Evolutionary conservation across 2,888 invertebrate species (phyloP), one percentile per base, ranked within the genome.

Genomic region (Dendrolimus pini): DNA sequence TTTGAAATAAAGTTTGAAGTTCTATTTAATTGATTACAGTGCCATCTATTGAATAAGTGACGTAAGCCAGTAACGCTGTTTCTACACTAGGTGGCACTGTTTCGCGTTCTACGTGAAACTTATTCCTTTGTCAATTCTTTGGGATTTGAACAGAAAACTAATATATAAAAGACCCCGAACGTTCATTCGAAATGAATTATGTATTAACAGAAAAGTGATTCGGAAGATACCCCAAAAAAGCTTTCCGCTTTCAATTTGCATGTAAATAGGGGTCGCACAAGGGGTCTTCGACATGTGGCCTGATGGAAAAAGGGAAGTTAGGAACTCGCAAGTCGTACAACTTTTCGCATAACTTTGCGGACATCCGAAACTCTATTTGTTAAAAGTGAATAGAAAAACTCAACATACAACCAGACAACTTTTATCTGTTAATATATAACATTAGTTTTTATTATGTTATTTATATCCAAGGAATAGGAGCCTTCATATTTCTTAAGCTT

Each of bases 291-390:
- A 78, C 82, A 82, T 82, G 77, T 81, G 82, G 78, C 68, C 72
- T 66, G 62, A 69, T 65, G 63, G 64, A 60, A 30, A 30, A 30
- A 30, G 30, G 30, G 30, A 30, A 30, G 30, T 30, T 6, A 66
- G 67, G 65, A 61, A 61, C 61, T 59, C 30, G 18, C 58, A 69
- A 68, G 61, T 70, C 62, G 55, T 41, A 41, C 64, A 82, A 84
- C 71, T 82, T 84, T 85, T 78, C 83, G 72, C 64, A 76, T 83
- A 85, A 70, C 84, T 84, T 56, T 57, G 61, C 56, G 63, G 58
- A 63, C 68, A 65, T 61, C 61, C 63, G 66, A 74, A 69, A 75
- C 30, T 30, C 66, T 74, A 69, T 80, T 72, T 72, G 75, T 71
- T 74, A 72, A 65, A 65, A 74, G 67, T 70, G 74, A 75, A 82